phyloP scores from a whole-genome alignment of 2,797 vertebrate genomes.

The Etheostoma perlongum region DNA sequence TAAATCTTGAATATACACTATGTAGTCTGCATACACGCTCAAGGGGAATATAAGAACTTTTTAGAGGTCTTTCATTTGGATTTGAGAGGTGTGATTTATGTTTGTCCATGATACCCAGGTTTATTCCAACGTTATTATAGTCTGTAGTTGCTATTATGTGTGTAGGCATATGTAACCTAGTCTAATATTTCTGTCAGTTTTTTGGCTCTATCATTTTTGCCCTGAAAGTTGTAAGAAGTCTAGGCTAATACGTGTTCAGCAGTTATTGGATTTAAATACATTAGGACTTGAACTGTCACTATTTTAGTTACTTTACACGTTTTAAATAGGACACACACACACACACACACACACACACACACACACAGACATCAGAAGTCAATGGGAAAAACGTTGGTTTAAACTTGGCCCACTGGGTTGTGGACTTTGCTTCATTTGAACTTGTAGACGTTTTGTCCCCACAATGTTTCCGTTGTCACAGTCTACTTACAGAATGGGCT shows the following conservation, averaged over 20 bases:
- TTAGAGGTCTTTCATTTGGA: neutral
- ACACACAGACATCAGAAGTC: constrained; percentile 5
- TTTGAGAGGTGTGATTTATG: neutral
- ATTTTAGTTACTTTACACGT: neutral
- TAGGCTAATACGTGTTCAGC: neutral
- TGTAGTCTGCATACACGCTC: neutral
- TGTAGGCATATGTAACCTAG: neutral
- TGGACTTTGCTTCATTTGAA: constrained; percentile 57
- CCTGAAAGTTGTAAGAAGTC: neutral
- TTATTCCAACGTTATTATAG: neutral
- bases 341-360: neutral
- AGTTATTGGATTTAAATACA: neutral
- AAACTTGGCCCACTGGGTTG: constrained; percentile 25
- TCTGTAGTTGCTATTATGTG: neutral
- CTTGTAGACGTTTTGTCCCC: constrained; percentile 52
- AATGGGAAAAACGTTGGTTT: constrained; percentile 10
- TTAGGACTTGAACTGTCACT: constrained; percentile 12
- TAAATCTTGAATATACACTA: neutral
- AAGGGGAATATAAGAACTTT: neutral
- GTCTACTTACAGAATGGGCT: constrained; percentile 61
- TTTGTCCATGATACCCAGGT: neutral
- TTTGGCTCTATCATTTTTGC: neutral
- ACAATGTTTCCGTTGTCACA: constrained; percentile 71
- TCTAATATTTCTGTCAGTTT: neutral
- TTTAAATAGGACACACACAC: neutral